Conservation (phyloP, 2,888 invertebrate genomes). For the Arrhopalites spinosus region DNA sequence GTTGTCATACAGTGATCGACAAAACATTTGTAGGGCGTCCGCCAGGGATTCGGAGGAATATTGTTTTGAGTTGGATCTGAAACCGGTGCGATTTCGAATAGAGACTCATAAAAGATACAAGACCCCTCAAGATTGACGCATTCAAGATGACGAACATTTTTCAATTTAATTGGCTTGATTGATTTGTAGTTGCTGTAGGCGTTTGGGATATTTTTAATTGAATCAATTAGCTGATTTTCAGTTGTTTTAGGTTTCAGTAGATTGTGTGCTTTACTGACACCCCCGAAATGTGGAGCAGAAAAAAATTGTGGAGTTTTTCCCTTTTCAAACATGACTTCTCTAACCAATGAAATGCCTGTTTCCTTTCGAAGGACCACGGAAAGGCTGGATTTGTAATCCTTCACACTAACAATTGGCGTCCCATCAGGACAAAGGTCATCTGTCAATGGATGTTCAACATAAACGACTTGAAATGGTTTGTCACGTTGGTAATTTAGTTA, state of each 20-base stretch:
- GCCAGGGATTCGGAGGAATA: not conserved
- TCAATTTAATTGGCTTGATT: not conserved
- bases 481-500: not conserved
- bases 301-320: not conserved
- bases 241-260: not conserved
- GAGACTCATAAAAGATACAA: not conserved
- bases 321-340: not conserved
- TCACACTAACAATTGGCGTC: not conserved
- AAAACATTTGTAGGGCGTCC: not conserved
- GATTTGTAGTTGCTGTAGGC: not conserved
- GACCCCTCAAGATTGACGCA: not conserved
- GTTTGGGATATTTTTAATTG: not conserved
- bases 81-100: not conserved
- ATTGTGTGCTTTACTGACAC: not conserved
- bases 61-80: not conserved
- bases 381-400: not conserved
- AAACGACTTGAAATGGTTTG: constrained; percentile 17
- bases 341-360: not conserved
- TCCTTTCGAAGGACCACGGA: not conserved
- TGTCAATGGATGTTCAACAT: constrained; percentile 19
- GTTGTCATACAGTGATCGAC: too few relatives aligned
- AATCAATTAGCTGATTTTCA: not conserved
- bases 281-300: not conserved
- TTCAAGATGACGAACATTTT: not conserved
- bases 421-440: not conserved